Evolutionary conservation across 1,140 invertebrate species (phyloP), one percentile per base, ranked within the genome.

Genomic region (Acromyrmex echinatior): DNA sequence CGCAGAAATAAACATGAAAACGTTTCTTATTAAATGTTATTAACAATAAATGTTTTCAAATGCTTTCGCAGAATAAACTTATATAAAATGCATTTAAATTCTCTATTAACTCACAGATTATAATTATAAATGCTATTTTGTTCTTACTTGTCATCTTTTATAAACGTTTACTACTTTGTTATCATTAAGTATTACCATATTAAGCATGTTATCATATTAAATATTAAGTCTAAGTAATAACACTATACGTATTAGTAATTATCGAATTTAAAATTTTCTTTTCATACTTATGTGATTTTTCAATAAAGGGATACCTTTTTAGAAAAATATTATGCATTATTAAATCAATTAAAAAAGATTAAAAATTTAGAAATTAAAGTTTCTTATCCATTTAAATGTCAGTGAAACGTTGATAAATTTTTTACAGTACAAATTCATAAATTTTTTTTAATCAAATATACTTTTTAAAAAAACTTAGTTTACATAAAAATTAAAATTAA

Each of bases 1-100:
- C 18, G 6, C 3, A 14, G 28, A 71, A 58, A 62, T 76, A 76
- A 51, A 70, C 39, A 45, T 28, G 28, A 74, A 74, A 62, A 35
- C 3, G 25, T 62, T 74, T 84, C 39, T 84, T 28, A 51, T 74
- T 49, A 84, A 84, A 74, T 39, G n/a, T 18, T 16, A 51, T 18
- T 16, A 51, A 84, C 7, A 74, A 62, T 60, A 73, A 60, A n/a
- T 4, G 39, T 21, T 74, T 60, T 28, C n/a, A 82, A 74, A 45
- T 5, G n/a, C 25, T 49, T 81, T 73, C 12, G 53, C 3, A 49
- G 39, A 74, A 81, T 81, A 63, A 84, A 76, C n/a, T 51, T 76
- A 76, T 9, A 81, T 58, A 76, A 28, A 62, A 76, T 77, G 31
- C 18, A 62, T 63, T 53, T 51, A 25, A 77, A 62, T 60, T 31